Evolutionary conservation across 2,113 vertebrate species (phyloP), one percentile per base, ranked within the genome.

Genomic region (Gallinago paraguaiae): DNA sequence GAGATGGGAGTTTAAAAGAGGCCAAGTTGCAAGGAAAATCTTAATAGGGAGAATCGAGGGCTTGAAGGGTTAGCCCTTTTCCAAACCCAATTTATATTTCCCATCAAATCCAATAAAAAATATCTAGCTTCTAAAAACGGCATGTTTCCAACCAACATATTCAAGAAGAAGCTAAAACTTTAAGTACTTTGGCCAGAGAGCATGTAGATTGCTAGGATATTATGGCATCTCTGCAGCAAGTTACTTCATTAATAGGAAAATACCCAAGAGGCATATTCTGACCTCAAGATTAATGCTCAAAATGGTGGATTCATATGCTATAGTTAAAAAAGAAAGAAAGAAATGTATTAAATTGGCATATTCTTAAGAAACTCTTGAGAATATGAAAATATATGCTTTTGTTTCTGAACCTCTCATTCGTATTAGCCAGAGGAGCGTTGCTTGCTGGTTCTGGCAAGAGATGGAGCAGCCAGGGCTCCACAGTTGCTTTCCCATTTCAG

Each of bases 1-100:
- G 30, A 97, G 97, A 98, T 97, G 95, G 97, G 97, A 98, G 98
- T 97, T 98, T 98, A 98, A 98, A 98, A 98, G 98, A 98, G 98
- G 97, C 97, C 98, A 98, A 98, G 97, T 98, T 97, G 96, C 98
- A 98, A 98, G 97, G 96, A 95, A 97, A 98, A 97, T 96, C 97
- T 97, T 98, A 98, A 98, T 97, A 97, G 98, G 96, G 96, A 97
- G 96, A 95, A 94, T 78, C 2, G 71, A 95, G 93, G 87, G 88
- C 95, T 97, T 96, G 91, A 86, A 78, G 85, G 87, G 83, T 74
- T 78, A 81, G 83, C 84, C 93, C 81, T 96, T 95, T 81, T 88
- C 96, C 96, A 98, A 98, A 94, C 45, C 97, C 94, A 96, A 97
- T 97, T 98, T 97, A 95, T 96, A 96, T 91, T 97, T 96, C 93